Evolutionary conservation across 2,888 invertebrate species (phyloP).

Genomic region (Eulithis prunata): DNA sequence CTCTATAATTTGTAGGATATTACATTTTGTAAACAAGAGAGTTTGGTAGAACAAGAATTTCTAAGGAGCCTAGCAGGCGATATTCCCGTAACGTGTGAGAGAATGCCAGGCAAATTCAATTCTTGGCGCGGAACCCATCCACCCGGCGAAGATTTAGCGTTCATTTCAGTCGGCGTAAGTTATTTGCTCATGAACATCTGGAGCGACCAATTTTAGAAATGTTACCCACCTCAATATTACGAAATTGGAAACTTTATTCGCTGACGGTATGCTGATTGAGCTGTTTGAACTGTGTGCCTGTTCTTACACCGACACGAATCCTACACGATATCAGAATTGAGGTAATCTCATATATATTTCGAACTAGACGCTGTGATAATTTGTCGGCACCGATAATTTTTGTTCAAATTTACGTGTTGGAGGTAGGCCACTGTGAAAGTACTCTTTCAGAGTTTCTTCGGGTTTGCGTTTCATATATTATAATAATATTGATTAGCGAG

Average conservation of each 20-base stretch:
- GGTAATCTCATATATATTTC: too few relatives aligned
- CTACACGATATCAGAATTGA: too few relatives aligned
- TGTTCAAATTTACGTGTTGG: too few relatives aligned
- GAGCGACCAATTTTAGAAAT: conserved; percentile 51
- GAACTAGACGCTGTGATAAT: too few relatives aligned
- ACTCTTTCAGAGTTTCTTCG: too few relatives aligned
- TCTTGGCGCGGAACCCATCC: conserved; percentile 73
- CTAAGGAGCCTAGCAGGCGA: conserved; percentile 40
- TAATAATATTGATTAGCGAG: too few relatives aligned
- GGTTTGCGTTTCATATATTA: too few relatives aligned
- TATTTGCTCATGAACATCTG: conserved; percentile 80
- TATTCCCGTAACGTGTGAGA: conserved; percentile 43
- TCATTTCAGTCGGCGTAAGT: conserved; percentile 76
- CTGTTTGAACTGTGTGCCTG: conserved; percentile 24
- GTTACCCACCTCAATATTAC: conserved; percentile 40
- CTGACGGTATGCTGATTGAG: conserved; percentile 36
- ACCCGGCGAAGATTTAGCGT: conserved; percentile 74
- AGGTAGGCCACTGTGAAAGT: too few relatives aligned
- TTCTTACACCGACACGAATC: too few relatives aligned
- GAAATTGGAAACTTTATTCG: conserved; percentile 42
- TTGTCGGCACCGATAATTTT: too few relatives aligned
- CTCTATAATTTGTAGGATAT: conserved; percentile 25
- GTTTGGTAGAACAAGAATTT: conserved; percentile 34
- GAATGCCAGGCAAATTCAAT: conserved; percentile 72
- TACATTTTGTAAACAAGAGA: conserved; percentile 25